Base-by-base conservation (phyloP, 1,140 invertebrate species). In the Megalonaias nervosa region DNA sequence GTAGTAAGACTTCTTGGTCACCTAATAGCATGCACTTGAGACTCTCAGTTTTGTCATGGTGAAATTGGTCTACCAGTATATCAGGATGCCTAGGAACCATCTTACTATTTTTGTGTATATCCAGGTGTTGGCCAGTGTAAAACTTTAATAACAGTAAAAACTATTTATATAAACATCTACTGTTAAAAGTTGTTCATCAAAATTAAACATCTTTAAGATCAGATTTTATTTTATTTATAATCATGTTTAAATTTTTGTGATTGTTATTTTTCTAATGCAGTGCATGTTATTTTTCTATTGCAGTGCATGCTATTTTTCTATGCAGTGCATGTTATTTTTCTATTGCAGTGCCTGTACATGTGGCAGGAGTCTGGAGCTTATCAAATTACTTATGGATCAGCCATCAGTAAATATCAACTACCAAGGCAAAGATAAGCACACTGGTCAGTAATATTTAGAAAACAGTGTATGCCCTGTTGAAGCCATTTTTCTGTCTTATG, bases 381-480 rank as follows among this genome's bases (percentile, higher is more conserved):
- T 92, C 55, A 90, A 91, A 59, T 92, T 89, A 82, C 77, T 92
- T 12, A 79, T 92, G 76, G 89, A 89, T 55, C 91, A 92, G 70
- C 87, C 89, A n/a, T 84, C 81, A 66, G 88, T 91, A 15, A 89
- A 91, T 65, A 89, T 91, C 12, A 92, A 92, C 78, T 89, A 90
- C 80, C 92, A 92, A 80, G 91, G 91, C 12, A 86, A 89, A 78
- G 91, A 92, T 86, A 91, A 91, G 9, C 91, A 92, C 78, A 92
- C 91, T 68, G 89, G 90, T 89, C 83, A 64, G 75, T 57, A 11
- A 12, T 71, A 12, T 17, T 55, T 14, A 48, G 61, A 70, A 60
- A n/a, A 60, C 9, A 26, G 1, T 71, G 17, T 26, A 17, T 56
- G 3, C 38, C 67, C 4, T 59, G 65, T 59, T 26, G 14, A 19